These are phyloP conservation scores for Sterna hirundo DNA, from an alignment of 2,113 vertebrate species.

Conservation along the genomic window DNA sequence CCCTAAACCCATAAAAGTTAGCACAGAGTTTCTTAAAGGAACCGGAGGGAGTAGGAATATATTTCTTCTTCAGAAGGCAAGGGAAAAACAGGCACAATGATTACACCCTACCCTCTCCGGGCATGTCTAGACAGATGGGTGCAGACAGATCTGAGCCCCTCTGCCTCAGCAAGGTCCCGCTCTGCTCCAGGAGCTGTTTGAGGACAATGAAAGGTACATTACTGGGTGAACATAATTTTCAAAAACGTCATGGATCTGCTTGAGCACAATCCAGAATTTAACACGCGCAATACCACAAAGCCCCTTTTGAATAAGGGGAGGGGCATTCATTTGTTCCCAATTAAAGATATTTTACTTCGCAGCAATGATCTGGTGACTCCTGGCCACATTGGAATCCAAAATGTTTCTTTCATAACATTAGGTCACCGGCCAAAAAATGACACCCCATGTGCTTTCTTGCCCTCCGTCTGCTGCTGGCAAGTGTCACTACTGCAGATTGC, in stretches of 20 bases:
- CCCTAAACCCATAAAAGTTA: not conserved
- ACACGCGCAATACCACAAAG: not conserved
- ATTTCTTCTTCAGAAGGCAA: not conserved
- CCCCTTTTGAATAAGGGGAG: fast-evolving
- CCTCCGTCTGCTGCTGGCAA: not conserved
- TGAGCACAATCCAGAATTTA: not conserved
- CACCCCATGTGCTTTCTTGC: not conserved
- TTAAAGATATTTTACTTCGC: not conserved
- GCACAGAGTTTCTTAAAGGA: not conserved
- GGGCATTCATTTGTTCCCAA: not conserved
- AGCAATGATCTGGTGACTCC: not conserved
- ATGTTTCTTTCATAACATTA: not conserved
- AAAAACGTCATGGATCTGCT: not conserved
- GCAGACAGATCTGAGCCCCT: not conserved
- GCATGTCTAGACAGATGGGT: not conserved
- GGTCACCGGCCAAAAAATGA: not conserved
- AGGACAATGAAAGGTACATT: not conserved
- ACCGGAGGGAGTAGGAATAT: not conserved
- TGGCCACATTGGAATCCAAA: not conserved
- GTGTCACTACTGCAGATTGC: not conserved
- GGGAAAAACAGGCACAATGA: not conserved
- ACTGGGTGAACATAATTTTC: not conserved
- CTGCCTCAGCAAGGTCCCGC: not conserved
- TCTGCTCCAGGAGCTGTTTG: not conserved
- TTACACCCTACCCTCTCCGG: not conserved